A percentile compares a stretch with the other conserved stretches of the same genome.
phyloP scores from a whole-genome alignment of 92 coral and sea anemone genomes.

The Actinostola sp. region DNA sequence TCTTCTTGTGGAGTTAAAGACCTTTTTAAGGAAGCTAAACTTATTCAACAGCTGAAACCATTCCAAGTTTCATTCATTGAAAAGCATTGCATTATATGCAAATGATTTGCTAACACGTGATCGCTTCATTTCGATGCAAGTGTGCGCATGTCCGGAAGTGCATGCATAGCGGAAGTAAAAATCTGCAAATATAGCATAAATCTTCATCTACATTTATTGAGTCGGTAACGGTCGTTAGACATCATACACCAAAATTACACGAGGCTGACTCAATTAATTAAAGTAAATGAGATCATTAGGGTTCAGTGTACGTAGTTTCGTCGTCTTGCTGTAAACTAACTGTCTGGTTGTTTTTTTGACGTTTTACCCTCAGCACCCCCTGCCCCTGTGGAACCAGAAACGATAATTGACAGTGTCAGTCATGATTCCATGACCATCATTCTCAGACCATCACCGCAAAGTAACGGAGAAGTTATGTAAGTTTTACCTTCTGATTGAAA shows the following conservation, averaged over 20 bases:
- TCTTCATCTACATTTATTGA: no score
- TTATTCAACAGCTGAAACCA: no score
- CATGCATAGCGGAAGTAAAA: background rate
- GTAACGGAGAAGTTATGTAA: slow-evolving; percentile 73
- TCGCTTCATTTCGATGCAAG: background rate
- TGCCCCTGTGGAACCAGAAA: slow-evolving; percentile 46
- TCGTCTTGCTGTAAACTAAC: background rate
- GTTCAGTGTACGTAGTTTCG: background rate
- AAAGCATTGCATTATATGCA: background rate
- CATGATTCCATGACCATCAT: slow-evolving; percentile 51
- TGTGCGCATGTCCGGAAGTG: background rate
- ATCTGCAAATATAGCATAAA: no score
- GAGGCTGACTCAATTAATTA: no score
- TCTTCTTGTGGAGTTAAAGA: no score
- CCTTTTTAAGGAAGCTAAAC: no score
- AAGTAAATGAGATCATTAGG: no score
- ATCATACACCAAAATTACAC: no score
- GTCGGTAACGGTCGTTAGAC: no score
- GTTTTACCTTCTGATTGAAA: no score
- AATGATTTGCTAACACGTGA: no score
- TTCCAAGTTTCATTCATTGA: no score
- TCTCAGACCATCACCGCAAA: slow-evolving; percentile 47
- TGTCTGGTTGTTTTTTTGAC: background rate
- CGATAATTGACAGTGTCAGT: slow-evolving; percentile 19
- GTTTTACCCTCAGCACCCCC: slow-evolving; percentile 63